Evolutionary conservation across 2,888 invertebrate genomes (phyloP).

Genomic region (Thalpophila matura): DNA sequence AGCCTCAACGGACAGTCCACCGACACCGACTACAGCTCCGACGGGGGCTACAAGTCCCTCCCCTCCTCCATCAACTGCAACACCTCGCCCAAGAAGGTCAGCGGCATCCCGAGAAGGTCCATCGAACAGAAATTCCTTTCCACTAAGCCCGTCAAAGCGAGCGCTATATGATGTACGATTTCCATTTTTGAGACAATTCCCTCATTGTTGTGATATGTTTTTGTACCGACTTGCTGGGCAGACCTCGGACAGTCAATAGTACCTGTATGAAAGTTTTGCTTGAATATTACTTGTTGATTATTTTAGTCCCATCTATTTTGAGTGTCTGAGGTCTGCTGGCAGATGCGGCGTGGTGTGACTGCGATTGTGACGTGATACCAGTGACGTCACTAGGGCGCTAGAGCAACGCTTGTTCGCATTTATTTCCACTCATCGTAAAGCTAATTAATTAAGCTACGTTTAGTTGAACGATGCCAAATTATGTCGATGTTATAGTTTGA

Average conservation of each 20-base stretch:
- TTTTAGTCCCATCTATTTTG: conserved; percentile 48
- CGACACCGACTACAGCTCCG: conserved; percentile 89
- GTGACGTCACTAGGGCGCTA: conserved; percentile 62
- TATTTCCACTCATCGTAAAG: conserved; percentile 78
- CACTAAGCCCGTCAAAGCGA: conserved; percentile 86
- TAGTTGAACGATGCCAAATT: conserved; percentile 88
- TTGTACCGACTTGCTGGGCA: conserved; percentile 43
- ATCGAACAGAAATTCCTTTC: conserved; percentile 86
- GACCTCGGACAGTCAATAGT: conserved; percentile 50
- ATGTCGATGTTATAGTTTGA: conserved; percentile 70
- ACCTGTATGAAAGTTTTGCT: conserved; percentile 48
- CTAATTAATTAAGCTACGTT: conserved; percentile 82
- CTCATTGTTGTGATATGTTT: conserved; percentile 62
- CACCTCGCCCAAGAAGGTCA: conserved; percentile 84
- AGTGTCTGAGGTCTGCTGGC: conserved; percentile 51
- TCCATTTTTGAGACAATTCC: conserved; percentile 62
- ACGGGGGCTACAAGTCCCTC: conserved; percentile 89
- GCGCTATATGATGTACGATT: conserved; percentile 78
- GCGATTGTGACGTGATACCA: conserved; percentile 43
- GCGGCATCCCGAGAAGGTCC: conserved; percentile 87
- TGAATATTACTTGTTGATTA: conserved; percentile 39
- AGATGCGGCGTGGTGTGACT: conserved; percentile 64
- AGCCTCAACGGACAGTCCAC: conserved; percentile 86
- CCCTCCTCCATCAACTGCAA: conserved; percentile 88
- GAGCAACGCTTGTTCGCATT: conserved; percentile 84